A percentile compares a stretch with the other conserved stretches of the same genome.
phyloP scores from a whole-genome alignment of 2,888 invertebrate genomes.

The Caenorhabditis becei region DNA sequence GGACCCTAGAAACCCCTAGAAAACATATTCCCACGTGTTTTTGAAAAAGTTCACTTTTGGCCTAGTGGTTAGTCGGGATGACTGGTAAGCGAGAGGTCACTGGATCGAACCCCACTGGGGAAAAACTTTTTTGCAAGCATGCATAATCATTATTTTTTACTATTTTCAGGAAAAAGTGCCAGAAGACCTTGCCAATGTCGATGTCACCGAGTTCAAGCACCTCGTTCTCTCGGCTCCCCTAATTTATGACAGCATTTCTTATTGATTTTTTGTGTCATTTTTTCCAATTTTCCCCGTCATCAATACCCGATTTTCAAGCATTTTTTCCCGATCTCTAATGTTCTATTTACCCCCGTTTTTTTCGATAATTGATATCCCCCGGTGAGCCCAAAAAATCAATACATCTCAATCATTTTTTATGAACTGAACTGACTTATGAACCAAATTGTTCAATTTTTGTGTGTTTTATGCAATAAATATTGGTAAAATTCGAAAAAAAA shows the following conservation, averaged over 20 bases:
- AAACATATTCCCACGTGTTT: neutral
- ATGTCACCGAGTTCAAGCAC: constrained; percentile 55
- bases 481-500: neutral
- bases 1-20: neutral
- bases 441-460: too few relatives aligned
- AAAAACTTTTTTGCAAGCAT: constrained; percentile 3
- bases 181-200: constrained; percentile 51
- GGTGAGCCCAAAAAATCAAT: neutral
- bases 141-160: too few relatives aligned
- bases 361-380: constrained; percentile 12
- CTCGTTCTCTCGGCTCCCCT: constrained; percentile 49
- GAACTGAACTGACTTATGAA: too few relatives aligned
- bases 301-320: too few relatives aligned
- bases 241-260: constrained; percentile 42
- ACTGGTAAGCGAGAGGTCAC: neutral
- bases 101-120: neutral
- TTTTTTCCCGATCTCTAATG: too few relatives aligned
- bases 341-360: neutral
- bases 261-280: neutral
- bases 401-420: too few relatives aligned
- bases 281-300: too few relatives aligned
- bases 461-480: neutral
- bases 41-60: constrained; percentile 5
- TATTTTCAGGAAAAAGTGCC: constrained; percentile 60
- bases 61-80: neutral